Conservation (phyloP, 2,113 vertebrate genomes). For the Andinoacara biseriatus region DNA sequence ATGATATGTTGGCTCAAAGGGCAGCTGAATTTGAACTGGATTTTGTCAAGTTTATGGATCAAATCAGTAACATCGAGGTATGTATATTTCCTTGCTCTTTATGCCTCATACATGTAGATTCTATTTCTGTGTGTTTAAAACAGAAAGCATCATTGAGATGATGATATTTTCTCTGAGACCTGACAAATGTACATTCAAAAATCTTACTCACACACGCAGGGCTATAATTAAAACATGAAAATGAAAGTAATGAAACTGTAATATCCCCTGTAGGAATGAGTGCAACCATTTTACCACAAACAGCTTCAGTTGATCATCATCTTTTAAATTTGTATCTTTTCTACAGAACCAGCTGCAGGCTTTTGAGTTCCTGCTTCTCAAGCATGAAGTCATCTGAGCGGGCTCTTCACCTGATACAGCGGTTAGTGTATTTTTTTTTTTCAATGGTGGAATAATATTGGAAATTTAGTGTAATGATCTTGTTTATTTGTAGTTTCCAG, state of each 20-base stretch:
- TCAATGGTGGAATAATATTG: background rate
- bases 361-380: conserved; percentile 82
- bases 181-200: background rate
- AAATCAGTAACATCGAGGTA: conserved; percentile 84
- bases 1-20: conserved; percentile 83
- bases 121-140: background rate
- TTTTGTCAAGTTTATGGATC: conserved; percentile 81
- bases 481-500: conserved; percentile 81
- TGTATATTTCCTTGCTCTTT: conserved; percentile 6
- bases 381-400: conserved; percentile 83
- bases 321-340: background rate
- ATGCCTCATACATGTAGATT: background rate
- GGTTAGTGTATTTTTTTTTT: conserved; percentile 63
- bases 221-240: background rate
- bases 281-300: too few species aligned
- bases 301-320: too few species aligned
- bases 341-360: conserved; percentile 81
- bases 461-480: background rate
- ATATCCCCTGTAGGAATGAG: background rate
- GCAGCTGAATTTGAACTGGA: conserved; percentile 84
- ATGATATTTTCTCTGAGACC: background rate
- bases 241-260: background rate
- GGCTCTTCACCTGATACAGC: conserved; percentile 82
- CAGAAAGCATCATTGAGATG: background rate
- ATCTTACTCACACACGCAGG: background rate